Percentiles rank a stretch among this genome's conserved stretches.
Conservation (phyloP, 2,888 invertebrate genomes). For the Zonitis immaculata region DNA sequence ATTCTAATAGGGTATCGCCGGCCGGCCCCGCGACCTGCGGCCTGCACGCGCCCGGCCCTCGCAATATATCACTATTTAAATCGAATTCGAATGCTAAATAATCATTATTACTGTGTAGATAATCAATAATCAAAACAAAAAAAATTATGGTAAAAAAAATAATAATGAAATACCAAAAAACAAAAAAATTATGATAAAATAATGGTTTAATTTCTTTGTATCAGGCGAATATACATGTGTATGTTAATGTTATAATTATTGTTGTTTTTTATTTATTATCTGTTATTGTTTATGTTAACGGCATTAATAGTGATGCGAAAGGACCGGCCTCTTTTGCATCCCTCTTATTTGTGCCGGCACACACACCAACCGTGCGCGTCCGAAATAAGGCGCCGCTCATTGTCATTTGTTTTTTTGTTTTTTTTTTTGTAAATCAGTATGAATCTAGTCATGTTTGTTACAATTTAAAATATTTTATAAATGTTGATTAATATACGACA, state of each 20-base stretch:
- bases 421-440: constrained; percentile 51
- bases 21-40: constrained; percentile 41
- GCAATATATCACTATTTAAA: constrained; percentile 47
- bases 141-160: background rate
- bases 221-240: constrained; percentile 44
- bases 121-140: constrained; percentile 47
- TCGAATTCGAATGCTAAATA: constrained; percentile 49
- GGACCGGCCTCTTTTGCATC: constrained; percentile 49
- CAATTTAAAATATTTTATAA: constrained; percentile 55
- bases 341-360: constrained; percentile 28
- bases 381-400: constrained; percentile 42
- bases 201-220: constrained; percentile 24
- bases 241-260: constrained; percentile 48
- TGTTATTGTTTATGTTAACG: too few relatives aligned
- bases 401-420: constrained; percentile 36
- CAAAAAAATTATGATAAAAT: constrained; percentile 3
- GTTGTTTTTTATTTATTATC: constrained; percentile 49
- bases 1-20: constrained; percentile 17
- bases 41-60: constrained; percentile 37
- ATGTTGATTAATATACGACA: constrained; percentile 55
- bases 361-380: constrained; percentile 40
- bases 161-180: background rate
- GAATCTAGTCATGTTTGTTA: constrained; percentile 56
- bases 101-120: constrained; percentile 51
- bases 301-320: constrained; percentile 45